Evolutionary conservation across 2,888 invertebrate genomes (phyloP), one percentile per base, ranked within the genome.

Genomic region (Ashinkailepas kermadecensis): DNA sequence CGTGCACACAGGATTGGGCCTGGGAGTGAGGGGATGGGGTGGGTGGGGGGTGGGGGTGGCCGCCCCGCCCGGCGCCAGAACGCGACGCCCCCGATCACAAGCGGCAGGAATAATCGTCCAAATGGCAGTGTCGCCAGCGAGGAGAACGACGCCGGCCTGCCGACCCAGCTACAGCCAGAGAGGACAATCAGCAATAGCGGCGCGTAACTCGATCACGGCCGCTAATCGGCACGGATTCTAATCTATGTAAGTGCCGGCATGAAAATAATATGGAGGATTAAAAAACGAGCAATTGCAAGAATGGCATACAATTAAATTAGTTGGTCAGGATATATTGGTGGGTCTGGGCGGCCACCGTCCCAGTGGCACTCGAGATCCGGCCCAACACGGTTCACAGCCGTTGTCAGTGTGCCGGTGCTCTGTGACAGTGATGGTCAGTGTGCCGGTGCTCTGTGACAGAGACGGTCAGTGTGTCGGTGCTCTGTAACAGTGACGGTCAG

Each of bases 211-310:
- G 74, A 74, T 74, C 74, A 74, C 9, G 15, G 6, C 21, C 39
- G 9, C 54, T 74, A 74, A 74, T 54, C 54, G 74, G 74, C 74
- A 74, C 74, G 18, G 74, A 74, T 74, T 74, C 74, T 54, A 74
- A 74, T 74, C 74, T 74, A 39, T 74, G 74, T 74, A 23, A 74
- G 74, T 74, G 74, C 74, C 54, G 74, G 74, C 74, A 74, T 74
- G 74, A 74, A 74, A 74, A 74, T 74, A 74, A 74, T 25, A 74
- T 74, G 25, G 74, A 54, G 54, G 74, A 74, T 74, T 74, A 74
- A 74, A 74, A 74, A 74, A 74, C 25, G 74, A 74, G 74, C 74
- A 74, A 74, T 74, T 74, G 74, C 74, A 74, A 67, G 74, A 74
- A 74, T 74, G 74, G 74, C 74, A 39, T 74, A 74, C 74, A 74